Conservation (phyloP, 2,888 invertebrate species). For the Aphodius granarius region DNA sequence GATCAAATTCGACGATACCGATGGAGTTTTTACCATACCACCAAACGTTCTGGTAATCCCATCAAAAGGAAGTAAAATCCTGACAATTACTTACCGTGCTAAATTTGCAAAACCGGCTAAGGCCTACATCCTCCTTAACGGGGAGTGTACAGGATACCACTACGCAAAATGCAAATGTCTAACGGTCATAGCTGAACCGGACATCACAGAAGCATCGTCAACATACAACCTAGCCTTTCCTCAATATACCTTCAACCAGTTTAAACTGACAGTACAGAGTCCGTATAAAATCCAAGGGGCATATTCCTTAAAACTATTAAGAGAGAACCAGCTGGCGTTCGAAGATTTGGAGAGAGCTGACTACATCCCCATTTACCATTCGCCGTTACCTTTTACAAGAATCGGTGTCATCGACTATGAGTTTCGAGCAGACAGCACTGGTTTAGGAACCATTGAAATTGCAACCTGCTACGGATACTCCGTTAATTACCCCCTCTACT, state of each 20-base stretch:
- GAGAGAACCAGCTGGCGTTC: neutral
- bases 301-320: conserved; percentile 1
- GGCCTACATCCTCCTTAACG: conserved; percentile 40
- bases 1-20: conserved; percentile 41
- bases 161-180: conserved; percentile 42
- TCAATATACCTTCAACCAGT: conserved; percentile 27
- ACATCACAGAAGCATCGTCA: conserved; percentile 25
- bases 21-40: conserved; percentile 35
- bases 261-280: neutral
- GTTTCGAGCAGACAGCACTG: neutral
- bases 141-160: conserved; percentile 40
- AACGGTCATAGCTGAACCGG: conserved; percentile 39
- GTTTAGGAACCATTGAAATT: neutral
- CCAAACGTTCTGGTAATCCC: conserved; percentile 25
- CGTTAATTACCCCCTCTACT: neutral
- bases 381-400: neutral
- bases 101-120: conserved; percentile 34
- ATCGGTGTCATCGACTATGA: neutral
- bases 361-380: neutral
- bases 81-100: conserved; percentile 41
- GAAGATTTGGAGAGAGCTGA: neutral
- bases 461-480: neutral
- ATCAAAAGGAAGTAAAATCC: conserved; percentile 26
- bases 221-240: conserved; percentile 13
- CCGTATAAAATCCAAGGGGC: conserved; percentile 4